These are phyloP conservation scores for Rhinogobio ventralis DNA, from an alignment of 2,797 vertebrate species.

Conservation along the genomic window DNA sequence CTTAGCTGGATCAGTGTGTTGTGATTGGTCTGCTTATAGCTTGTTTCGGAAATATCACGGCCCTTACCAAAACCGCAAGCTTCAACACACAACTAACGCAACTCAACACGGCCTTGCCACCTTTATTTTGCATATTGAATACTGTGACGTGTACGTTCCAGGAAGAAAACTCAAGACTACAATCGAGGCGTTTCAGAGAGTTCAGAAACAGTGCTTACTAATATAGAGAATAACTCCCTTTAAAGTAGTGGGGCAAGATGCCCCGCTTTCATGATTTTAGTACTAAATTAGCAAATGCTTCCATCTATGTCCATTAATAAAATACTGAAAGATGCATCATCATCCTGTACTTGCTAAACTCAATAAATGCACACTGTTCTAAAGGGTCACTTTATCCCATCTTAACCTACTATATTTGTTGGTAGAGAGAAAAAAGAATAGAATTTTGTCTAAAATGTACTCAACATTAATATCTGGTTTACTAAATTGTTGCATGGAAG, in stretches of 20 bases:
- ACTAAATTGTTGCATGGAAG: not conserved
- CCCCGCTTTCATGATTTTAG: not conserved
- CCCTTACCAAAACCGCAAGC: too few species aligned
- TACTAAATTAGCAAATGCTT: not conserved
- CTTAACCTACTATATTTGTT: not conserved
- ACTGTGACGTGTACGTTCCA: not conserved
- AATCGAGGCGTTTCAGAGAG: not conserved
- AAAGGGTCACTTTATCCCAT: not conserved
- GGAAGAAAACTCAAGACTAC: not conserved
- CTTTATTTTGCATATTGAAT: not conserved
- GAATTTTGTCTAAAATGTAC: not conserved
- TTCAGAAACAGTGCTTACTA: not conserved
- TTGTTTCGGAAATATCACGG: too few species aligned
- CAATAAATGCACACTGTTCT: not conserved
- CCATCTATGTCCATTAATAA: not conserved
- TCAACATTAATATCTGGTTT: not conserved
- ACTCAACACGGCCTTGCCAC: accelerated
- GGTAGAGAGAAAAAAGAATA: not conserved
- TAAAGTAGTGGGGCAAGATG: not conserved
- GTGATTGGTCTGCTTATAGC: not conserved
- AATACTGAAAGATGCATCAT: not conserved
- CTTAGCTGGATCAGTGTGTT: too few species aligned
- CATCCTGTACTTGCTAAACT: not conserved
- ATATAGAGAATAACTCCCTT: not conserved
- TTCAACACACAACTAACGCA: not conserved